Conservation (phyloP, 2,113 vertebrate genomes). For the Tetrax tetrax region DNA sequence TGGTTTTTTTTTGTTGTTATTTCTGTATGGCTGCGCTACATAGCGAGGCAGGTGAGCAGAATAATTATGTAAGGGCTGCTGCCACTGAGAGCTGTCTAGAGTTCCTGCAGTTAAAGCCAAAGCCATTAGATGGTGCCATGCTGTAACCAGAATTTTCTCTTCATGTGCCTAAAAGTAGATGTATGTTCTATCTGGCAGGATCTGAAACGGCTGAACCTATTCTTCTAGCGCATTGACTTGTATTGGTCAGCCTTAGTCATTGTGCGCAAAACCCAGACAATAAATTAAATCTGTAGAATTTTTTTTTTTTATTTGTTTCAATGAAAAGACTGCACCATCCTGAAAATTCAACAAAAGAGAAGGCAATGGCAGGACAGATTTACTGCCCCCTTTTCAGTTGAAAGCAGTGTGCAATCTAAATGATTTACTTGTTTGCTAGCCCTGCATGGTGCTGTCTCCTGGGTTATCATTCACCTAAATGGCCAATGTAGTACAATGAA, state of each 20-base stretch:
- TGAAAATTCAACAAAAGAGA: constrained; percentile 67
- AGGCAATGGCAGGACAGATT: constrained; percentile 61
- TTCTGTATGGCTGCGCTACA: background rate
- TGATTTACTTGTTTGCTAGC: constrained; percentile 73
- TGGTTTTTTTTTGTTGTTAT: background rate
- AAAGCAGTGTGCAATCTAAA: constrained; percentile 66
- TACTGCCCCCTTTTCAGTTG: constrained; percentile 64
- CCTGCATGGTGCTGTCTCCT: constrained; percentile 68
- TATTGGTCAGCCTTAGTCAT: constrained; percentile 61
- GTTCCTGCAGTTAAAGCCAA: constrained; percentile 38
- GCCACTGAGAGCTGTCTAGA: background rate
- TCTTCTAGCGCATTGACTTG: constrained; percentile 40
- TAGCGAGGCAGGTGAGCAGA: background rate
- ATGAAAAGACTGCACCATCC: constrained; percentile 56
- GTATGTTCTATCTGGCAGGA: background rate
- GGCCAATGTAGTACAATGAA: constrained; percentile 69
- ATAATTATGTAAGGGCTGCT: background rate
- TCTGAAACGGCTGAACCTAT: constrained; percentile 60
- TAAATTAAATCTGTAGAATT: constrained; percentile 57
- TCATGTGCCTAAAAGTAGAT: background rate
- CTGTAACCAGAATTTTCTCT: constrained; percentile 52
- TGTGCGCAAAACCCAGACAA: constrained; percentile 37
- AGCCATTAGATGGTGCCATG: constrained; percentile 66
- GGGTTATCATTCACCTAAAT: constrained; percentile 70
- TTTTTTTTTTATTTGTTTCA: constrained; percentile 58